Percentiles rank a stretch among this genome's conserved stretches.
Evolutionary conservation across 1,140 invertebrate genomes (phyloP).

Genomic region (Microplitis demolitor): DNA sequence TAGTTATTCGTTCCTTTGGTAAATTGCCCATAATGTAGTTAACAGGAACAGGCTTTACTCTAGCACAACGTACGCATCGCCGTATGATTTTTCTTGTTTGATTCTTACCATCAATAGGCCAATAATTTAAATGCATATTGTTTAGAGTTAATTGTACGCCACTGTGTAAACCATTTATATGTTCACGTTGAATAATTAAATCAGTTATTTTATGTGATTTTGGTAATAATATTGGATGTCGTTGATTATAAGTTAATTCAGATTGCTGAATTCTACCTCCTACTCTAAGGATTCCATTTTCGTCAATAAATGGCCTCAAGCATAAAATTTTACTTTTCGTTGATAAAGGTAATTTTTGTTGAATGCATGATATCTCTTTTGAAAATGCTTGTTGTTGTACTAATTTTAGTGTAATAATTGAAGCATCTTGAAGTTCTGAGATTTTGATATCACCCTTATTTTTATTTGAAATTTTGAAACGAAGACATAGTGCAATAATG

Average conservation of each 20-base stretch:
- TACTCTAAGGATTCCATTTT: background rate
- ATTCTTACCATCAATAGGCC: background rate
- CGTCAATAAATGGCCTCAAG: background rate
- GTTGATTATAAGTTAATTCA: background rate
- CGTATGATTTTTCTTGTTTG: background rate
- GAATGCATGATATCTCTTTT: no score
- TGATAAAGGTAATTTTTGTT: no score
- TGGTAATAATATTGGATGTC: background rate
- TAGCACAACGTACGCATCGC: background rate
- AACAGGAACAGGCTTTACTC: background rate
- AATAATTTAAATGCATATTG: background rate
- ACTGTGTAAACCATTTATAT: background rate
- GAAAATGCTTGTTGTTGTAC: no score
- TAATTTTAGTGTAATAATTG: no score
- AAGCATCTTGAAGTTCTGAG: no score
- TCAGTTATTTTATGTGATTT: background rate
- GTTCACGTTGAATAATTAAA: background rate
- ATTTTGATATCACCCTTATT: no score
- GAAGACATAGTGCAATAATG: background rate
- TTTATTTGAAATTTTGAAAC: no score
- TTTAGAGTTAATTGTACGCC: background rate
- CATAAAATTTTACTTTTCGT: background rate
- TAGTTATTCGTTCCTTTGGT: background rate
- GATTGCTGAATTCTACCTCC: background rate
- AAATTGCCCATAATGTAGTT: conserved; percentile 7